phyloP scores from a whole-genome alignment of 1,140 invertebrate genomes.

The Leptoteleia sp. region DNA sequence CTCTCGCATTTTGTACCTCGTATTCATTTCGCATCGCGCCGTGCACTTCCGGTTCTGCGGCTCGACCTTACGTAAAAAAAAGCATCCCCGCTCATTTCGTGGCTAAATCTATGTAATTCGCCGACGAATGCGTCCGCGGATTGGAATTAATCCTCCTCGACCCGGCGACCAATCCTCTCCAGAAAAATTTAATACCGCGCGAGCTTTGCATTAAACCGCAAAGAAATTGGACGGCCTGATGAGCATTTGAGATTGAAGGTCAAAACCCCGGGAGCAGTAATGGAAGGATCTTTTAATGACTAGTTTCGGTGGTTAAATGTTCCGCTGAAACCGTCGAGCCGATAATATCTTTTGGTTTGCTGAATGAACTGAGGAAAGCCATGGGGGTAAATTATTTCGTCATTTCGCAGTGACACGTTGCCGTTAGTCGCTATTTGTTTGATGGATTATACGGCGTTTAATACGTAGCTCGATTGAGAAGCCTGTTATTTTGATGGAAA shows the following conservation, averaged over 20 bases:
- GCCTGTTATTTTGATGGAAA: constrained; percentile 18
- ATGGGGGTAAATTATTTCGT: constrained; percentile 22
- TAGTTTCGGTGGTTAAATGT: constrained; percentile 14
- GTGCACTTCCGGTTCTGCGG: no score
- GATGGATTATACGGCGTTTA: no score
- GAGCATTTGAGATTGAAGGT: constrained; percentile 40
- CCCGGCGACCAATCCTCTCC: no score
- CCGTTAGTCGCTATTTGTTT: constrained; percentile 12
- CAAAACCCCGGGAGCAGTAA: constrained; percentile 10
- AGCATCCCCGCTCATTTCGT: no score
- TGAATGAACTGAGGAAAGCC: constrained; percentile 32
- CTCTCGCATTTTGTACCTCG: no score
- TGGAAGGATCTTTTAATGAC: constrained; percentile 38
- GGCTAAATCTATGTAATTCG: no score
- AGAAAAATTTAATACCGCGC: constrained; percentile 20
- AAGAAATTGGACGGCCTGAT: constrained; percentile 30
- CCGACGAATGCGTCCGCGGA: no score
- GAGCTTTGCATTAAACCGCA: constrained; percentile 29
- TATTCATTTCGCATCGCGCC: no score
- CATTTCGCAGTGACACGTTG: constrained; percentile 12
- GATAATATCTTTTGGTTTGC: constrained; percentile 12
- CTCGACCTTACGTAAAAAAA: no score
- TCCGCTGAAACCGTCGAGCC: constrained; percentile 1
- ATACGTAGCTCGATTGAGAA: constrained; percentile 24
- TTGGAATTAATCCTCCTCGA: no score